phyloP scores from a whole-genome alignment of 2,888 invertebrate species.

The Mimachlamys varia region DNA sequence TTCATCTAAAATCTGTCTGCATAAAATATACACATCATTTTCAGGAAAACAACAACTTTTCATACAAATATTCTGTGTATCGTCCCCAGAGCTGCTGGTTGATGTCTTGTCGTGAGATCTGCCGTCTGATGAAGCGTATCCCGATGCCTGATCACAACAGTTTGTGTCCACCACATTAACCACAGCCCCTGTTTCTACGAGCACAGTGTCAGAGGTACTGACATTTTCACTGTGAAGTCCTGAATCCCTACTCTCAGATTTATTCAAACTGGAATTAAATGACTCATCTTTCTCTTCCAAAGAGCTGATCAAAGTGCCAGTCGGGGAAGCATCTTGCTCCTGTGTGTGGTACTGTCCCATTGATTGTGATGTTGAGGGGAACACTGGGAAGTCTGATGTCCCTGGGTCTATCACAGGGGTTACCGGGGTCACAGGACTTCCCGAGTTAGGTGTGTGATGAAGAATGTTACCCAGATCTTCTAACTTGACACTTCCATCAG shows the following conservation, averaged over 20 bases:
- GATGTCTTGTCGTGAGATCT: neutral
- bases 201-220: conserved; percentile 69
- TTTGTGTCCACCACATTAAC: conserved; percentile 38
- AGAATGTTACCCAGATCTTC: conserved; percentile 50
- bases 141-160: neutral
- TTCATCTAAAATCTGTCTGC: conserved; percentile 56
- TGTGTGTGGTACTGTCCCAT: neutral
- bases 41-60: conserved; percentile 48
- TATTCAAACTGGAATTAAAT: conserved; percentile 60
- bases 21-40: conserved; percentile 49
- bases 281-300: conserved; percentile 43
- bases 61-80: conserved; percentile 36
- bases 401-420: conserved; percentile 45
- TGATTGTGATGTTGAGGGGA: conserved; percentile 9
- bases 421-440: conserved; percentile 65
- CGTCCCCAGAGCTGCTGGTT: neutral
- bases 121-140: neutral
- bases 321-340: conserved; percentile 41
- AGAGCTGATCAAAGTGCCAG: conserved; percentile 44
- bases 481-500: conserved; percentile 24
- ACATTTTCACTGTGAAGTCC: conserved; percentile 76
- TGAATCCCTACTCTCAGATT: conserved; percentile 76
- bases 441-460: conserved; percentile 60
- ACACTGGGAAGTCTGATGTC: neutral
- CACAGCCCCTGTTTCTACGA: conserved; percentile 55